Evolutionary conservation across 2,113 vertebrate genomes (phyloP).

Genomic region (Coracopsis vasa): DNA sequence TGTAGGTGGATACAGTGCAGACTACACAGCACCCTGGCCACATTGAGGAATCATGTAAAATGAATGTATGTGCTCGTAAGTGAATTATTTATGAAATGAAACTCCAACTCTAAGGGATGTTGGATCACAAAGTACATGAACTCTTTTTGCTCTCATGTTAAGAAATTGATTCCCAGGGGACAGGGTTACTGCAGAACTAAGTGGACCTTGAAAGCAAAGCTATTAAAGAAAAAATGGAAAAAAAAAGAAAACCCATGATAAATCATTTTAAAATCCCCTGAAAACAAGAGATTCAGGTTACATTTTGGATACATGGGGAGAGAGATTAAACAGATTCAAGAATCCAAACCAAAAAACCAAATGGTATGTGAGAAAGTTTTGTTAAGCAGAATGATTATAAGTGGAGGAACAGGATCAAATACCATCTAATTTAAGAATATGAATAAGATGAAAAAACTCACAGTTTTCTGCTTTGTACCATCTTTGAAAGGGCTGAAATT

Average conservation of each 20-base stretch:
- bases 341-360: background rate
- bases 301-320: slow-evolving; percentile 13
- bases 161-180: slow-evolving; percentile 64
- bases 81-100: slow-evolving; percentile 64
- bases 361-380: slow-evolving; percentile 59
- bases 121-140: slow-evolving; percentile 69
- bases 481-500: slow-evolving; percentile 24
- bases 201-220: slow-evolving; percentile 47
- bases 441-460: slow-evolving; percentile 15
- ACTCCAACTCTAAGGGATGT: slow-evolving; percentile 70
- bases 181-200: slow-evolving; percentile 52
- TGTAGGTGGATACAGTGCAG: slow-evolving; percentile 78
- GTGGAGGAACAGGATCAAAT: slow-evolving; percentile 24
- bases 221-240: background rate
- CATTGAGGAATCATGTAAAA: slow-evolving; percentile 78
- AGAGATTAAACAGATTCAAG: background rate
- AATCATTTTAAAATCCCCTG: background rate
- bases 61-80: slow-evolving; percentile 79
- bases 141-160: slow-evolving; percentile 26
- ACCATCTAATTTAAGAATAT: slow-evolving; percentile 25
- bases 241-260: background rate
- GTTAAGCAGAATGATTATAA: background rate
- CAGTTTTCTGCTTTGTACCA: background rate
- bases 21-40: slow-evolving; percentile 69
- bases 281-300: slow-evolving; percentile 26